Conservation (phyloP, 2,113 vertebrate genomes). For the Psittacus erithacus region DNA sequence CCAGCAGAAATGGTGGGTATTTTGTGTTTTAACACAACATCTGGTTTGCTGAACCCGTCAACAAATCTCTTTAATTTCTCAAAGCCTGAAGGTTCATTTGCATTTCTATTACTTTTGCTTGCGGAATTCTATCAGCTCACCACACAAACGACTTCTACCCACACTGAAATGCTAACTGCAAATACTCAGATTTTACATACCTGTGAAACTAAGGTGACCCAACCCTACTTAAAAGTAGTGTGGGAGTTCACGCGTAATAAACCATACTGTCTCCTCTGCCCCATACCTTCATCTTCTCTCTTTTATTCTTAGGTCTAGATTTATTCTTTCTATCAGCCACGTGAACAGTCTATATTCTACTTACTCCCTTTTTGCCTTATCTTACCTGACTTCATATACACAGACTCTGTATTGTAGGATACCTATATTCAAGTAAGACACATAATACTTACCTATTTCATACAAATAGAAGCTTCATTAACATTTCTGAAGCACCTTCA, state of each 20-base stretch:
- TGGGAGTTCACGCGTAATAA: accelerated
- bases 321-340: neutral
- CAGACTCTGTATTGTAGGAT: neutral
- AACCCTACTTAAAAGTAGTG: neutral
- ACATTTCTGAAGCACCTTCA: neutral
- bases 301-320: neutral
- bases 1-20: neutral
- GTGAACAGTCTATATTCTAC: neutral
- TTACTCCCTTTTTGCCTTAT: neutral
- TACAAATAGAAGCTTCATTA: neutral
- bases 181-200: neutral
- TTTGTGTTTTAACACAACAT: neutral
- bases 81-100: neutral
- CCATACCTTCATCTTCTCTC: neutral
- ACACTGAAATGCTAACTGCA: neutral
- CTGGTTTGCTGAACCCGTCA: neutral
- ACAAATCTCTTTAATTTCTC: neutral
- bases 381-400: neutral
- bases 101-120: neutral
- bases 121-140: neutral
- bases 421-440: neutral
- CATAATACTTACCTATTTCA: neutral
- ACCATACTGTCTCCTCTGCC: neutral
- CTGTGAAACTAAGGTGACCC: neutral
- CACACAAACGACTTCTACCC: neutral